These are phyloP conservation scores for Eupithecia inturbata DNA, from an alignment of 2,888 invertebrate genomes.

Conservation along the genomic window DNA sequence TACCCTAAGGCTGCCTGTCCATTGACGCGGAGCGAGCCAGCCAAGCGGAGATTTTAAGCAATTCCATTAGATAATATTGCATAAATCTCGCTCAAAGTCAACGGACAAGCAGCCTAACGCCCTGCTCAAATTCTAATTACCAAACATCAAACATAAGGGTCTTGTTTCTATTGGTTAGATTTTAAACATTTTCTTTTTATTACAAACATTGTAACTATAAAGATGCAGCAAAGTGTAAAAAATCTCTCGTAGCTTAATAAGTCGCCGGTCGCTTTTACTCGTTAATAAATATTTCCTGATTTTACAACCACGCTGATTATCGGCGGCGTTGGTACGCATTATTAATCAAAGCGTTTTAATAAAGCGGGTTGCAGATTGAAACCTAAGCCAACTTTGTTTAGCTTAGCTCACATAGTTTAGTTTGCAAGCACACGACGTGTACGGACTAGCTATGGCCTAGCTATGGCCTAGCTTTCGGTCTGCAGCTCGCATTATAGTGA, in stretches of 20 bases:
- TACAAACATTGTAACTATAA: not conserved
- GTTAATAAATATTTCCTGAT: not conserved
- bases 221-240: not conserved
- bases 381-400: not conserved
- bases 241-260: not conserved
- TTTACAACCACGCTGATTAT: not conserved
- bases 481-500: not conserved
- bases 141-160: not conserved
- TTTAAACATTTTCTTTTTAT: not conserved
- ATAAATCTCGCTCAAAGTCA: too few species aligned
- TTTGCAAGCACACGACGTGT: not conserved
- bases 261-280: not conserved
- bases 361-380: not conserved
- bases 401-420: not conserved
- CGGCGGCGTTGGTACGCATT: not conserved
- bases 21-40: too few species aligned
- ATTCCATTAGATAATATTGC: too few species aligned
- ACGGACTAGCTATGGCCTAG: not conserved
- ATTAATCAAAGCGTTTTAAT: not conserved
- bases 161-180: not conserved
- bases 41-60: too few species aligned
- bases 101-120: not conserved
- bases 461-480: not conserved
- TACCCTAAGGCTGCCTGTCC: too few species aligned
- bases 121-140: not conserved